Percentiles rank a stretch among this genome's conserved stretches.
phyloP scores from a whole-genome alignment of 2,113 vertebrate genomes.

The Grus americana region DNA sequence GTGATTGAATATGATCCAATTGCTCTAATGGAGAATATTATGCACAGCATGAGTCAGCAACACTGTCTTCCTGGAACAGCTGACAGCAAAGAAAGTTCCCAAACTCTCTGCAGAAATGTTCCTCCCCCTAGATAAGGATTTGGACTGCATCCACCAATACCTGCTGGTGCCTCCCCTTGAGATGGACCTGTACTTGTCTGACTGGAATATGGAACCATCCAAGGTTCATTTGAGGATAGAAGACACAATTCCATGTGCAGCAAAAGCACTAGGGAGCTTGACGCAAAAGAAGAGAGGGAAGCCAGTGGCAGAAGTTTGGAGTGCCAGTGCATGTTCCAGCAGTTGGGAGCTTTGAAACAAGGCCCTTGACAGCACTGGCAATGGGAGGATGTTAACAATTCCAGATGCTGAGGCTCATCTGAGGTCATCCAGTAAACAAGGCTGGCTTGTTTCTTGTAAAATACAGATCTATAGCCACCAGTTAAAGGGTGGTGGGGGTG shows the following conservation, averaged over 20 bases:
- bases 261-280: not conserved
- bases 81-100: conserved; percentile 45
- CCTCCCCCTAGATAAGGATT: not conserved
- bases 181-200: not conserved
- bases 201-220: not conserved
- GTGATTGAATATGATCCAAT: conserved; percentile 60
- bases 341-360: not conserved
- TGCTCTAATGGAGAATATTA: conserved; percentile 59
- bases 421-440: not conserved
- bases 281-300: not conserved
- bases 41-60: conserved; percentile 65
- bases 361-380: not conserved
- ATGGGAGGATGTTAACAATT: not conserved
- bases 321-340: not conserved
- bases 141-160: not conserved
- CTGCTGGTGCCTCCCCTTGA: not conserved
- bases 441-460: not conserved
- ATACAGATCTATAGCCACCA: not conserved
- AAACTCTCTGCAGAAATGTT: conserved; percentile 45
- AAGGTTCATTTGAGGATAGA: not conserved
- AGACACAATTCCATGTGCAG: not conserved
- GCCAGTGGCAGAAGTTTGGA: not conserved
- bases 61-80: conserved; percentile 47
- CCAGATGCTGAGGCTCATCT: not conserved
- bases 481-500: not conserved